Evolutionary conservation across 2,888 invertebrate genomes (phyloP).

Genomic region (Sussaba pulchella): DNA sequence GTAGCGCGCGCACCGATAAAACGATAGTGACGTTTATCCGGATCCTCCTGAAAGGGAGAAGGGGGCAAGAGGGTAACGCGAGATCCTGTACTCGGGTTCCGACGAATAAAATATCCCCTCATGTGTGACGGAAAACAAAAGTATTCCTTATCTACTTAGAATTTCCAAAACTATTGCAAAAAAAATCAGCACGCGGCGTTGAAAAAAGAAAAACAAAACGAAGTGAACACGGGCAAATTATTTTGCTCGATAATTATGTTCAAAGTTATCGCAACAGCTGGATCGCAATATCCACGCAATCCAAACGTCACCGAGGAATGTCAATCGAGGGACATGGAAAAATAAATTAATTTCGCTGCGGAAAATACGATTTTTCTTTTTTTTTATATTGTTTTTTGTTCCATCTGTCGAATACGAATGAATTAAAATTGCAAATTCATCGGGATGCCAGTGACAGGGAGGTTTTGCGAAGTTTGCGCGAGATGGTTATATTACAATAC

Average conservation of each 20-base stretch:
- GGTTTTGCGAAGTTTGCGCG: slow-evolving; percentile 22
- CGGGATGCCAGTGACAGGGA: slow-evolving; percentile 33
- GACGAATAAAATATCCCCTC: slow-evolving; percentile 51
- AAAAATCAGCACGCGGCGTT: neutral
- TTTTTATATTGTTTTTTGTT: neutral
- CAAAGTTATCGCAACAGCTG: no score
- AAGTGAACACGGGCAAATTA: neutral
- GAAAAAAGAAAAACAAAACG: slow-evolving; percentile 10
- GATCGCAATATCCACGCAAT: neutral
- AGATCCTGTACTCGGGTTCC: slow-evolving; percentile 19
- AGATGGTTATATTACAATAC: slow-evolving; percentile 32
- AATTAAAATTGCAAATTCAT: slow-evolving; percentile 55
- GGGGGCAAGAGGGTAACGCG: slow-evolving; percentile 15
- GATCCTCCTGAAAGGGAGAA: slow-evolving; percentile 35
- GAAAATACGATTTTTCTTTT: slow-evolving; percentile 12
- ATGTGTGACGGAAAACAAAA: slow-evolving; percentile 47
- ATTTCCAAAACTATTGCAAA: no score
- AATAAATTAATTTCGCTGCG: slow-evolving; percentile 27
- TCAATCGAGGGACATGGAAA: neutral
- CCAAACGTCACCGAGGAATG: neutral
- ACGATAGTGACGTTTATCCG: slow-evolving; percentile 68
- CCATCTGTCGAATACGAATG: slow-evolving; percentile 27
- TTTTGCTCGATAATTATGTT: slow-evolving; percentile 9
- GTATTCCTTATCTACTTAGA: slow-evolving; percentile 57
- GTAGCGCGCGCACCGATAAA: slow-evolving; percentile 45